Base-by-base conservation (phyloP, 2,888 invertebrate genomes). In the Corythucha ciliata region DNA sequence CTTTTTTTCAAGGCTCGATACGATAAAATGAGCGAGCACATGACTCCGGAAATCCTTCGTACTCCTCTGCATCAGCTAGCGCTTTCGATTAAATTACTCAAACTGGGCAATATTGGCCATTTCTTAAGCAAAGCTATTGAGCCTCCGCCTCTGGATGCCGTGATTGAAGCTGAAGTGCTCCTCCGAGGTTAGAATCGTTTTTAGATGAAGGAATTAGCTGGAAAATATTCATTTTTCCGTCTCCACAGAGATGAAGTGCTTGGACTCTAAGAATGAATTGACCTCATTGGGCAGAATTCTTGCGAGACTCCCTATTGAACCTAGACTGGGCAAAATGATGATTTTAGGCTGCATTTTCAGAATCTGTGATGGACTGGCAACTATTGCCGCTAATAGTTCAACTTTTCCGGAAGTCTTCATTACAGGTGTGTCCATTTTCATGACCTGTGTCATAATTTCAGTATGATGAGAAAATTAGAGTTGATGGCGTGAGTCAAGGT, bases 321-420 rank as follows among this genome's bases (percentile, higher is more conserved):
- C 98, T 0, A 78, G 92, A 1, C 75, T 98, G 5, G 98, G 97
- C 16, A 96, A 94, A 72, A 94, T 93, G 88, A 94, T 94, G 89
- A 85, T 98, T 26, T 73, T 96, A 8, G 92, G 92, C n/a, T 83
- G 87, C 59, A 81, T 93, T 50, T 83, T 97, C 63, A 82, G 83
- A 58, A 83, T 86, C 56, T 93, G 91, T 0, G 94, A 94, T 67
- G 83, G 94, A 0, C 72, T 94, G 44, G 85, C 89, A 8, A 89
- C 89, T 0, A 88, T 96, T 77, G 93, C 96, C 1, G 93, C 97
- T 12, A 91, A 91, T 68, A 87, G 89, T 5, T 89, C 93, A 32
- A 93, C 93, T 0, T 92, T 93, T 69, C 91, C 92, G 0, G 93
- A 97, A 70, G 88, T 96, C 4, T 97, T 94, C 67, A 76, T 83